These are phyloP conservation scores for Reinhardtius hippoglossoides DNA, from an alignment of 2,113 vertebrate species.

Conservation along the genomic window DNA sequence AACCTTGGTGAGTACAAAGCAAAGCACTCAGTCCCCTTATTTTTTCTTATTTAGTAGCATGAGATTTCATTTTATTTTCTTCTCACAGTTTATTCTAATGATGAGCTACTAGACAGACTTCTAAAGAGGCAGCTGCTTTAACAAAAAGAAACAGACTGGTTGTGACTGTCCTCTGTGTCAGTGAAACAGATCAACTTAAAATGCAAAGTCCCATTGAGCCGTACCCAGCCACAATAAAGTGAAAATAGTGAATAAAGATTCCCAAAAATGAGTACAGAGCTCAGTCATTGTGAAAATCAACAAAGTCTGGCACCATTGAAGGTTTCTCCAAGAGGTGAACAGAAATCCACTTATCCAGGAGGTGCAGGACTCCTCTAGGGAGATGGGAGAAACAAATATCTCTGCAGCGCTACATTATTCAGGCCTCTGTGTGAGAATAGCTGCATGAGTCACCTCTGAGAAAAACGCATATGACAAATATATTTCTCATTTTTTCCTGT, in stretches of 20 bases:
- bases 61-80: neutral
- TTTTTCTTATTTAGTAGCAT: neutral
- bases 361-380: neutral
- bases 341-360: neutral
- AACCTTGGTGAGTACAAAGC: neutral
- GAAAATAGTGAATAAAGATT: neutral
- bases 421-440: constrained; percentile 1
- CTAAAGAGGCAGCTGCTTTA: neutral
- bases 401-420: neutral
- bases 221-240: neutral
- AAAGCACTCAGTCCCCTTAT: neutral
- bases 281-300: neutral
- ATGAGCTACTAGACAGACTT: neutral
- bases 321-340: neutral
- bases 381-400: neutral
- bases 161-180: constrained; percentile 2
- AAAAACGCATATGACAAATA: neutral
- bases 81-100: neutral
- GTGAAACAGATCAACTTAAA: neutral
- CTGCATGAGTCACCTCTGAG: neutral
- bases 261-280: neutral
- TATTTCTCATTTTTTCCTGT: neutral
- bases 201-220: neutral
- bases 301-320: neutral
- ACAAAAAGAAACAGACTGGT: neutral